Base-by-base conservation (phyloP, 2,888 invertebrate species). In the Drosophila mimica region DNA sequence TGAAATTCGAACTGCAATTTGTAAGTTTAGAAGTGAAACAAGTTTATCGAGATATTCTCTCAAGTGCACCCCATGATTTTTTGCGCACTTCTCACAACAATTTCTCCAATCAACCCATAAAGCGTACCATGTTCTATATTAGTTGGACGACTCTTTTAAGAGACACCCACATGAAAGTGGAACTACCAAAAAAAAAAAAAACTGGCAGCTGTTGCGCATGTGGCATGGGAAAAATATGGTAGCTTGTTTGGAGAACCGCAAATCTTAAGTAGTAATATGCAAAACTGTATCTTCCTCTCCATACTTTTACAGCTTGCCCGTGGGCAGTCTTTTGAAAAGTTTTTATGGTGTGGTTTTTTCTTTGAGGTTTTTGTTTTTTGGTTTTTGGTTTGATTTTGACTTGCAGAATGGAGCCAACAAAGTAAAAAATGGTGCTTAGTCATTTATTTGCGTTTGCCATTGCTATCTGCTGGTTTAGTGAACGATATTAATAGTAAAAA, bases 401-500 rank as follows among this genome's bases (percentile, higher is more conserved):
- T 58, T 57, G 28, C 61, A 60, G 46, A 61, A 70, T 53, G 51
- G 13, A 3, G 51, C 28, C 11, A 30, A 43, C 36, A 53, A 38
- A 51, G 33, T 36, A 62, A 34, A 43, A 48, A 60, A 70, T 38
- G 64, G 83, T 76, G 87, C 74, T 81, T 74, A 68, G 79, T 87
- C 81, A 89, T 78, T 80, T 74, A 73, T 85, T 79, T 77, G 61
- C 70, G 48, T 65, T 66, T 58, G 58, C 54, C 57, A 71, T 8
- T 7, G 69, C 58, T 79, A 82, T 82, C 66, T 69, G 38, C 20
- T 28, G 62, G 51, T 20, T 69, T 77, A 72, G 68, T 74, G 69
- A 66, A 65, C 70, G 56, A 49, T 86, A 86, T 83, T 81, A 87
- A 83, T 74, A 70, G 83, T 36, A 83, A 71, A 87, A 79, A 70